phyloP scores from a whole-genome alignment of 2,113 vertebrate species.

The Elephas maximus region DNA sequence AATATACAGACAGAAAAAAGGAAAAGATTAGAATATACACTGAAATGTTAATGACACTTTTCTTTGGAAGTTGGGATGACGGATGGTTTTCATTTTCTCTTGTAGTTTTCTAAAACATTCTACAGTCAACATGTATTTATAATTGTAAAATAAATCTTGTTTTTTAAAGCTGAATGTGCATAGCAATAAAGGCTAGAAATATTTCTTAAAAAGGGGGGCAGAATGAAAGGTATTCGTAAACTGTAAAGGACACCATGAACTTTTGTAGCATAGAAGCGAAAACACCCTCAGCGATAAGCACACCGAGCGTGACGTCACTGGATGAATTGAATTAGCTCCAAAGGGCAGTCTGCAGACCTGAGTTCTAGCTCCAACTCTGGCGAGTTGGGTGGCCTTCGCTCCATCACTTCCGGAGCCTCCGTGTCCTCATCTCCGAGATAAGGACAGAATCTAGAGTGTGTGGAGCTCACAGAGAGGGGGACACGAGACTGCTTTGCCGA shows the following conservation, averaged over 20 bases:
- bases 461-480: not conserved
- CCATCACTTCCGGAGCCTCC: not conserved
- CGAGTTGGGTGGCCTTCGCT: too few species aligned
- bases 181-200: not conserved
- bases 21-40: not conserved
- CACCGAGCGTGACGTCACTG: fast-evolving
- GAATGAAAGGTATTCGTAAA: not conserved
- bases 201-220: too few species aligned
- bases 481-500: fast-evolving
- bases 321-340: not conserved
- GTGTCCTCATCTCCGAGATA: fast-evolving
- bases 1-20: not conserved
- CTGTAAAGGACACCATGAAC: fast-evolving
- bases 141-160: not conserved
- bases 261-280: not conserved
- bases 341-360: too few species aligned
- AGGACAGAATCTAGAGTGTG: too few species aligned
- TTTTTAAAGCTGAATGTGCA: not conserved
- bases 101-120: not conserved
- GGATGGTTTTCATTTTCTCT: not conserved
- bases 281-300: fast-evolving
- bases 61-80: not conserved
- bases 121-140: not conserved
- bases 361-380: not conserved
- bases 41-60: not conserved